Evolutionary conservation across 2,888 invertebrate genomes (phyloP), one percentile per base, ranked within the genome.

Genomic region (Pristionchus maxplancki): DNA sequence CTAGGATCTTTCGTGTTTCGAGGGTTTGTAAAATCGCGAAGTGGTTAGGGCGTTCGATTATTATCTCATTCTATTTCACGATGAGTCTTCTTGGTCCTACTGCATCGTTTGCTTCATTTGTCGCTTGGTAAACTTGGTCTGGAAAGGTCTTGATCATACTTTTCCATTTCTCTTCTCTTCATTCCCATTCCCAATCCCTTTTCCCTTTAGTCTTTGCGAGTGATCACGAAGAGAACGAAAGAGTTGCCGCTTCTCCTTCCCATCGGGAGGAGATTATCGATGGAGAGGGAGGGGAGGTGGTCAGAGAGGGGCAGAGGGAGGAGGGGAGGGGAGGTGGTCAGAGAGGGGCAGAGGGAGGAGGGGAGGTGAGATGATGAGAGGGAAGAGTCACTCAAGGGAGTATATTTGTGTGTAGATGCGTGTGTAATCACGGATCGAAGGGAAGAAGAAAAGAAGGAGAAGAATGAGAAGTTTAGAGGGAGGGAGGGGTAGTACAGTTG

Each of bases 331-430:
- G 67, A 71, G 67, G 67, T 71, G 67, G 37, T 37, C 34, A 20
- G 67, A 71, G 67, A 71, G 67, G 34, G 67, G 67, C 15, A 71
- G 67, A 71, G 37, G 37, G 67, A 71, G 37, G 67, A 34, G 67
- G 74, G 74, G 74, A 74, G 74, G 74, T 74, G 74, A 74, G 74
- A 74, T 74, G 74, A 74, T 50, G 81, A 81, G 81, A 81, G 81
- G 28, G 48, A 48, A 67, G 64, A 67, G 64, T 74, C 74, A 40
- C 74, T 74, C 74, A 74, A 24, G 74, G 40, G 74, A 74, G 74
- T 74, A 74, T 74, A 74, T 74, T 74, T 74, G 74, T 74, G 74
- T 74, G 74, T 74, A 74, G 74, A 74, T 74, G 74, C 74, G 74
- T 74, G 74, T 74, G 74, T 74, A 74, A 74, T 74, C 74, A 74